These are phyloP conservation scores for Melanotaenia pygmaea DNA, from an alignment of 2,797 vertebrate genomes.

Conservation along the genomic window DNA sequence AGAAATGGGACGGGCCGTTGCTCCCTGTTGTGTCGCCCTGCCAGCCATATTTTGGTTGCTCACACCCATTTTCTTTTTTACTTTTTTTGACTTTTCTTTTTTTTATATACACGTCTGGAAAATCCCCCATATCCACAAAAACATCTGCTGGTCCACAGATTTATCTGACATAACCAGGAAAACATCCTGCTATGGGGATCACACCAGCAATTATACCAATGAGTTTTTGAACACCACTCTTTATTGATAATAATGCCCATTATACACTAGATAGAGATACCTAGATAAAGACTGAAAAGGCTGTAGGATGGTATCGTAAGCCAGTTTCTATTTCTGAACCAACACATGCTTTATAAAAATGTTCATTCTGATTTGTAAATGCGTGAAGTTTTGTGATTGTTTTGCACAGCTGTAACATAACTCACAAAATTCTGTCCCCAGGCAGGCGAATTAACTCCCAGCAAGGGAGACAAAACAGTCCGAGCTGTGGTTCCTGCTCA, in stretches of 20 bases:
- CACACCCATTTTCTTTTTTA: neutral
- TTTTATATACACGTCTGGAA: neutral
- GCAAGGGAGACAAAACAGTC: neutral
- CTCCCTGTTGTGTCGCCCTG: neutral
- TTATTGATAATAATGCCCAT: neutral
- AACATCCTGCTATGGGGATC: neutral
- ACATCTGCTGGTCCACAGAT: neutral
- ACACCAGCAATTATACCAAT: neutral
- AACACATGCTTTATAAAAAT: neutral
- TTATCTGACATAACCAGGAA: neutral
- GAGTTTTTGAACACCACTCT: neutral
- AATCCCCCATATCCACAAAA: neutral
- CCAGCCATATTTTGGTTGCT: neutral
- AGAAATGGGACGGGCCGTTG: neutral
- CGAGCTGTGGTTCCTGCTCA: neutral
- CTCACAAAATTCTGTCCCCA: neutral
- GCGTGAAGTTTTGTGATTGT: neutral
- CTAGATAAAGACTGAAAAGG: neutral
- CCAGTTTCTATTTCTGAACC: neutral
- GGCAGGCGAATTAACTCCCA: neutral
- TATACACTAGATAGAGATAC: neutral
- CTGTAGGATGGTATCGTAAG: neutral
- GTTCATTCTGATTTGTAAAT: neutral
- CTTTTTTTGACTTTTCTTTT: neutral
- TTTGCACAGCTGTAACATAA: neutral